Evolutionary conservation across 2,797 vertebrate species (phyloP), one percentile per base, ranked within the genome.

Genomic region (Enteromius radiatus): DNA sequence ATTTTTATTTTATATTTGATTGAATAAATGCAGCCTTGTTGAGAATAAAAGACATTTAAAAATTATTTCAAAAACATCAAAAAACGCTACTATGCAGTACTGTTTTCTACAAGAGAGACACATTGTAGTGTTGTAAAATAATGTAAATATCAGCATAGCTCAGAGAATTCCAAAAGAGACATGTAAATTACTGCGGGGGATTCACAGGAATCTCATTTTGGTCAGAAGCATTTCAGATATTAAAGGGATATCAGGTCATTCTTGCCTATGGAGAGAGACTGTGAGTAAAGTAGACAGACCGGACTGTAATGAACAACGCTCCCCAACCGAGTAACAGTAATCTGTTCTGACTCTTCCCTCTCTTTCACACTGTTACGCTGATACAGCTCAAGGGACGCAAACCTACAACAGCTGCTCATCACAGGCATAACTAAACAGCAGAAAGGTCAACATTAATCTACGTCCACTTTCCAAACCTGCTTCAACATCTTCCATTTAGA

Each of bases 261-360:
- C 21, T 75, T 38, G 41, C n/a, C 33, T 43, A 59, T 70, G 43
- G 28, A 78, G 23, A 73, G 12, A 76, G 56, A 65, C 41, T 74
- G n/a, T 52, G 47, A 76, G 71, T 77, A 21, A 76, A 54, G 59
- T 23, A 63, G 67, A 78, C 68, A 67, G 76, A 75, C 36, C 63
- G 23, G 77, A 84, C 59, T 67, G 56, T 87, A 74, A 87, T 84
- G 85, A 85, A 85, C 64, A 84, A 38, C n/a, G 64, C 54, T 76
- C 54, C 64, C 80, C 70, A 61, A 52, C 69, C 10, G 80, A 84
- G 75, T 85, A 76, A 84, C 81, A 78, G 61, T 87, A 68, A 87
- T 84, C 78, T 84, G 78, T 76, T 63, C 59, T 64, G 63, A 81
- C 80, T 78, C 54, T 56, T 26, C 70, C 77, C 43, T 59, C 81